Conservation (phyloP, 1,140 invertebrate genomes). For the Drosophila persimilis region DNA sequence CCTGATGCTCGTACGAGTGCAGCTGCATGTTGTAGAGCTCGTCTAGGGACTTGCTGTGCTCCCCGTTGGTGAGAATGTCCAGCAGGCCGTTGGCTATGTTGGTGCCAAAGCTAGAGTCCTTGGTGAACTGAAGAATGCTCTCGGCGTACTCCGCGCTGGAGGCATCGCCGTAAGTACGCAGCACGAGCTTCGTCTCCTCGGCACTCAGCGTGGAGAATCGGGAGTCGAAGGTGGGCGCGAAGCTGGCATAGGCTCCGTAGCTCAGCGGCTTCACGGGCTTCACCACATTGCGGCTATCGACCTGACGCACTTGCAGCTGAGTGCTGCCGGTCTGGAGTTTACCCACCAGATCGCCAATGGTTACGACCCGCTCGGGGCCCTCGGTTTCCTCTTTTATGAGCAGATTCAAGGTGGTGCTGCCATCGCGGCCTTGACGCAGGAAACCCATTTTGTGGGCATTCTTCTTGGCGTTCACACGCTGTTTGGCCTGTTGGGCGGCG, state of each 20-base stretch:
- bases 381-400: constrained; percentile 87
- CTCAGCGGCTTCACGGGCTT: constrained; percentile 96
- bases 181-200: constrained; percentile 96
- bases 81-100: constrained; percentile 93
- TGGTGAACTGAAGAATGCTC: constrained; percentile 92
- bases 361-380: constrained; percentile 91
- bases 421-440: constrained; percentile 90
- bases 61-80: constrained; percentile 92
- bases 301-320: constrained; percentile 87
- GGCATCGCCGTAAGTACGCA: constrained; percentile 94
- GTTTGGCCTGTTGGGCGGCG: constrained; percentile 75
- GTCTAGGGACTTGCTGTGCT: constrained; percentile 91
- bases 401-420: constrained; percentile 94
- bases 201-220: constrained; percentile 97
- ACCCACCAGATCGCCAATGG: constrained; percentile 91
- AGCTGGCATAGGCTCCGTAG: constrained; percentile 97
- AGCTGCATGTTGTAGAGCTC: constrained; percentile 83
- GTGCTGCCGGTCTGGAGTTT: constrained; percentile 92
- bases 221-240: constrained; percentile 97
- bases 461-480: constrained; percentile 75
- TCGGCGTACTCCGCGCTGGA: constrained; percentile 94
- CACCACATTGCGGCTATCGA: constrained; percentile 94
- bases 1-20: constrained; percentile 69
- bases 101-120: constrained; percentile 91
- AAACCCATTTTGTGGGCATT: constrained; percentile 90